Evolutionary conservation across 2,888 invertebrate genomes (phyloP).

Genomic region (Microdon myrmicae): DNA sequence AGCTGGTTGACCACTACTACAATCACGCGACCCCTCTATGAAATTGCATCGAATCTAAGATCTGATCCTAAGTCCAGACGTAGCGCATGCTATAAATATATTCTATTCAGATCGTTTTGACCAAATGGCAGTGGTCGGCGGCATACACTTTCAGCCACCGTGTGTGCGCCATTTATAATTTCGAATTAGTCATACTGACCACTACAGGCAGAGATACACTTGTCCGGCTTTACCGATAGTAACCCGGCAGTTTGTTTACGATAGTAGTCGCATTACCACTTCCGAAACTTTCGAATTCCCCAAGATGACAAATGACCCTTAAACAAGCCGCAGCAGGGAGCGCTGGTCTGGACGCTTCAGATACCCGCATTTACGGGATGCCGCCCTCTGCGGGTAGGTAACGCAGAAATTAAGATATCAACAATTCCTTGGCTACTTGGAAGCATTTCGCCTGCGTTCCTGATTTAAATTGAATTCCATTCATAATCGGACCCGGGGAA

Average conservation of each 20-base stretch:
- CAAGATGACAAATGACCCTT: slow-evolving; percentile 46
- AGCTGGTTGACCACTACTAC: slow-evolving; percentile 8
- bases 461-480: slow-evolving; percentile 50
- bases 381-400: slow-evolving; percentile 40
- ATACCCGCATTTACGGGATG: slow-evolving; percentile 43
- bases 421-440: slow-evolving; percentile 43
- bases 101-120: slow-evolving; percentile 40
- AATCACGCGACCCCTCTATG: slow-evolving; percentile 31
- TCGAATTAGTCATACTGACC: slow-evolving; percentile 51
- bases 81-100: slow-evolving; percentile 41
- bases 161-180: slow-evolving; percentile 51
- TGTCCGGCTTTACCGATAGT: slow-evolving; percentile 34
- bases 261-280: slow-evolving; percentile 40
- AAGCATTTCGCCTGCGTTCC: slow-evolving; percentile 46
- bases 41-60: slow-evolving; percentile 45
- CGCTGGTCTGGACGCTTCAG: neutral
- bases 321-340: slow-evolving; percentile 5
- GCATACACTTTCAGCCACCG: slow-evolving; percentile 41
- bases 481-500: slow-evolving; percentile 38
- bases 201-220: slow-evolving; percentile 42
- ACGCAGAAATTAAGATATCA: slow-evolving; percentile 48
- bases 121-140: slow-evolving; percentile 24
- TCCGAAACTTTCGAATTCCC: slow-evolving; percentile 52
- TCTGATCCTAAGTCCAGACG: slow-evolving; percentile 37
- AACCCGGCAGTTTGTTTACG: slow-evolving; percentile 35